A percentile compares a stretch with the other conserved stretches of the same genome.
Conservation (phyloP, 2,113 vertebrate genomes). For the Malurus alboscapulatus region DNA sequence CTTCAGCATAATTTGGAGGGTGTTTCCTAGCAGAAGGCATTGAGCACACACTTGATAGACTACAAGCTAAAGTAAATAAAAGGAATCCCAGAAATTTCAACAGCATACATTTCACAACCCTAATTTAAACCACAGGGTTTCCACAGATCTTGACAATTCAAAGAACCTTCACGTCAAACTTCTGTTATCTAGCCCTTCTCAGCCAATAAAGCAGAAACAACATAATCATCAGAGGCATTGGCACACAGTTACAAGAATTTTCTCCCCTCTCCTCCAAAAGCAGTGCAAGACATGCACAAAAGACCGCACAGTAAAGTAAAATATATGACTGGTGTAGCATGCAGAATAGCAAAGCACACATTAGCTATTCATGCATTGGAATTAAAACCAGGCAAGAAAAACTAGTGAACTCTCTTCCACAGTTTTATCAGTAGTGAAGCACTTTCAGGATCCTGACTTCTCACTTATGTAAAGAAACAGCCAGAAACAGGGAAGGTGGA, state of each 20-base stretch:
- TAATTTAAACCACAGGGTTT: conserved; percentile 1
- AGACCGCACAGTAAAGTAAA: neutral
- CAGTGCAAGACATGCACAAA: neutral
- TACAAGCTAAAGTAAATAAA: neutral
- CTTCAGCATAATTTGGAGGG: neutral
- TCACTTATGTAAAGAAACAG: neutral
- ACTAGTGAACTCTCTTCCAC: neutral
- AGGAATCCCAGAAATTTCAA: conserved; percentile 25
- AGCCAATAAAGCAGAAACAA: conserved; percentile 11
- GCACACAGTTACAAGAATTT: neutral
- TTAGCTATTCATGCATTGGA: neutral
- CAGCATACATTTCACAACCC: neutral
- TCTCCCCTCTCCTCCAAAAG: neutral
- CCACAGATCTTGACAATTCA: neutral
- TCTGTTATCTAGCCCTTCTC: conserved; percentile 9
- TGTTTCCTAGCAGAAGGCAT: neutral
- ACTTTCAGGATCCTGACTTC: neutral
- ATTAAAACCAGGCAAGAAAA: neutral
- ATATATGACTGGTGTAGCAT: neutral
- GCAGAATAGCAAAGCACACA: neutral
- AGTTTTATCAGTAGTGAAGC: neutral
- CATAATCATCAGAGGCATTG: neutral
- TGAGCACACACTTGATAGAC: neutral
- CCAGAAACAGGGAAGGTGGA: neutral
- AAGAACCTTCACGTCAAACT: neutral